These are phyloP conservation scores for Arctopsyche grandis DNA, from an alignment of 1,140 invertebrate species.

Conservation along the genomic window DNA sequence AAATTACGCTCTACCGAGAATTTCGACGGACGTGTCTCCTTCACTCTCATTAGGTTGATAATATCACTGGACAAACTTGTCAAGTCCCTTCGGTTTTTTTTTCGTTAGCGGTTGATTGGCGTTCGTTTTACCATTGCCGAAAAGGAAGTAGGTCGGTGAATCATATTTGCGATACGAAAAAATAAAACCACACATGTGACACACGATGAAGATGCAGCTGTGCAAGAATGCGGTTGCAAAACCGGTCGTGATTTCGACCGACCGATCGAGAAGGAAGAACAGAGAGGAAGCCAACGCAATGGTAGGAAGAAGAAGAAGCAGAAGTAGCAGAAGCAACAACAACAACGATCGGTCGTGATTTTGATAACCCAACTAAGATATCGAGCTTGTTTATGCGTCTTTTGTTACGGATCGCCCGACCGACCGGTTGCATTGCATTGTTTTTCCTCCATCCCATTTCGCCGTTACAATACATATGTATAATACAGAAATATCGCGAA, in stretches of 20 bases:
- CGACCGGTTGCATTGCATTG: conserved; percentile 36
- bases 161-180: background rate
- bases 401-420: conserved; percentile 6
- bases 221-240: conserved; percentile 16
- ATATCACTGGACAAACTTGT: background rate
- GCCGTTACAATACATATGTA: background rate
- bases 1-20: conserved; percentile 30
- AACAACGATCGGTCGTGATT: conserved; percentile 49
- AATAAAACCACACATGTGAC: background rate
- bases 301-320: background rate
- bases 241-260: conserved; percentile 27
- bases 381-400: conserved; percentile 25
- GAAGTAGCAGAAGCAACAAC: conserved; percentile 7
- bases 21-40: background rate
- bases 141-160: background rate
- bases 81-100: background rate
- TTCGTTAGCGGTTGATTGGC: background rate
- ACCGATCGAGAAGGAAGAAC: background rate
- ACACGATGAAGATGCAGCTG: conserved; percentile 16
- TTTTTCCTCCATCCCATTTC: conserved; percentile 30
- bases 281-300: background rate
- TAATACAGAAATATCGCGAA: no score
- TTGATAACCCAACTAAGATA: conserved; percentile 54
- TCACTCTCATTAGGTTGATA: conserved; percentile 32
- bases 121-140: background rate